Evolutionary conservation across 2,888 invertebrate genomes (phyloP).

Genomic region (Girardia tigrina): DNA sequence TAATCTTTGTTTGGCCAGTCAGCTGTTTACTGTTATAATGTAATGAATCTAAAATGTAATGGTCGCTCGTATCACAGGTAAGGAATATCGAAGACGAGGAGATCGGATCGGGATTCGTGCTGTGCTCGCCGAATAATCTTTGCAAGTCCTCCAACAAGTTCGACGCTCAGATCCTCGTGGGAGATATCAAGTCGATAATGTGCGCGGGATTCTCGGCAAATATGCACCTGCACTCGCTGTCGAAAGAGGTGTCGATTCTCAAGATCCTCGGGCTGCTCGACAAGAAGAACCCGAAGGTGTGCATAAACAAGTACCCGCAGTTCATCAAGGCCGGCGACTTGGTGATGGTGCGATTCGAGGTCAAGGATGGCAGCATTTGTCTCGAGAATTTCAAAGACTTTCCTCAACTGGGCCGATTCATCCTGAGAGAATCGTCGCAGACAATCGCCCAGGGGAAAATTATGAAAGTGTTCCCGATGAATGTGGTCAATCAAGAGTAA

Average conservation of each 20-base stretch:
- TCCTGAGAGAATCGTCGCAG: conserved; percentile 92
- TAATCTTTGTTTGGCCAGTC: too few relatives aligned
- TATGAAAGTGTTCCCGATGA: conserved; percentile 62
- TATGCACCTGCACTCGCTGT: conserved; percentile 72
- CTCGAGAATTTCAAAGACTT: conserved; percentile 94
- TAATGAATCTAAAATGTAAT: too few relatives aligned
- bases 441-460: conserved; percentile 98
- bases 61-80: too few relatives aligned
- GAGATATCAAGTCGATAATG: conserved; percentile 98
- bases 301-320: background rate
- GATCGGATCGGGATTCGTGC: conserved; percentile 88
- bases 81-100: conserved; percentile 98
- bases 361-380: conserved; percentile 80
- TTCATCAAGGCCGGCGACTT: background rate
- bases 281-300: background rate
- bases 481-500: background rate
- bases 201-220: conserved; percentile 97
- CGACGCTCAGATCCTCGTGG: conserved; percentile 64
- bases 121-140: conserved; percentile 79
- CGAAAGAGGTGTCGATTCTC: background rate
- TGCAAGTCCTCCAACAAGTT: conserved; percentile 57
- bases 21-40: too few relatives aligned
- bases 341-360: conserved; percentile 44
- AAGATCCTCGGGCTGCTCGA: background rate
- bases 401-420: conserved; percentile 98